Evolutionary conservation across 1,140 invertebrate genomes (phyloP).

Genomic region (Drosophila busckii): DNA sequence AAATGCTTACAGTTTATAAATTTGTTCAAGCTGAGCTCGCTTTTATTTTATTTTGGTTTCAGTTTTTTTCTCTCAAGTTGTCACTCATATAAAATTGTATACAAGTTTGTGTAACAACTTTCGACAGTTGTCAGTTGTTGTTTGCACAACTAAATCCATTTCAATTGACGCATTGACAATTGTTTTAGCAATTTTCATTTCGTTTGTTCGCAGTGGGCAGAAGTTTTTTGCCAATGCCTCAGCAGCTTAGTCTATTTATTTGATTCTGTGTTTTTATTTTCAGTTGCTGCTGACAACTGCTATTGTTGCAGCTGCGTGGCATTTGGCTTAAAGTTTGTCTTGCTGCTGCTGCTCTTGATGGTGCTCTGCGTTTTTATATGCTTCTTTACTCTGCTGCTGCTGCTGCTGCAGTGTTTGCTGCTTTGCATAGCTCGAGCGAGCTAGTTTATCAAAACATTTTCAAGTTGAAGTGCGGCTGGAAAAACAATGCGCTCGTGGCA

Average conservation of each 20-base stretch:
- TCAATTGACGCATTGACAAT: constrained; percentile 70
- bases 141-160: constrained; percentile 52
- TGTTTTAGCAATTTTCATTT: constrained; percentile 66
- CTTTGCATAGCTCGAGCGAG: constrained; percentile 51
- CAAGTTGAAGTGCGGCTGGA: constrained; percentile 69
- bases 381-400: background rate
- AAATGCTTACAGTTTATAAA: background rate
- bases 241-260: background rate
- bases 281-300: constrained; percentile 10
- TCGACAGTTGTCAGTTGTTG: constrained; percentile 33
- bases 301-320: constrained; percentile 39
- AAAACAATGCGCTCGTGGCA: constrained; percentile 61
- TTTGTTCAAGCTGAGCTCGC: constrained; percentile 3
- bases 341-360: constrained; percentile 6
- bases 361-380: background rate
- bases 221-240: constrained; percentile 22
- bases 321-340: constrained; percentile 58
- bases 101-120: constrained; percentile 18
- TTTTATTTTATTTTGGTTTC: background rate
- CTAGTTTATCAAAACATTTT: constrained; percentile 73
- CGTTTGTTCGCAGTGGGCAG: constrained; percentile 35
- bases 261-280: constrained; percentile 7
- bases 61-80: background rate
- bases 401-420: constrained; percentile 29
- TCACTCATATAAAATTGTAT: too few species aligned